Evolutionary conservation across 2,888 invertebrate genomes (phyloP), one percentile per base, ranked within the genome.

Genomic region (Acrobasis suavella): DNA sequence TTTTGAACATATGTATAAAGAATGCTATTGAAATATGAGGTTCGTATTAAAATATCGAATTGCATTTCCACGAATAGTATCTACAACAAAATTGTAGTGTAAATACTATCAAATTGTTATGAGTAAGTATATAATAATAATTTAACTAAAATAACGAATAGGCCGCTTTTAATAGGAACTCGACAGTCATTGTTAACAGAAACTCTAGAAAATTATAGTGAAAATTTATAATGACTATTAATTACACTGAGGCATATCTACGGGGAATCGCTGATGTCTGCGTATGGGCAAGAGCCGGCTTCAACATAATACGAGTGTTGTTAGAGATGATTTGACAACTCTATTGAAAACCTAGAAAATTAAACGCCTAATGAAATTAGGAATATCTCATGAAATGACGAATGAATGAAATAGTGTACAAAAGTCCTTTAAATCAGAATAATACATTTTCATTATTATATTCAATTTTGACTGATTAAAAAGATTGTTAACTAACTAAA

Each of bases 221-320:
- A 60, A 60, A 60, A 51, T 56, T 56, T 42, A 22, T 56, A 42
- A 60, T 39, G 38, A 51, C 60, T 60, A 60, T 60, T 42, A 56
- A 56, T 56, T 56, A 56, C 38, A 39, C 39, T 51, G 39, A 52
- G 39, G 51, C 60, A 38, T 37, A 76, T 65, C 72, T 77, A 75
- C 72, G 77, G 72, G 72, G 74, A 75, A 72, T 68, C 70, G 69
- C 62, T 74, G 73, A 78, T 75, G 76, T 79, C 73, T 52, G 50
- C 15, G 51, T 60, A 60, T 60, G 60, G 83, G 83, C 83, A 82
- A 83, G 82, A 81, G 72, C 75, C 70, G 83, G 81, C 82, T 76
- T 71, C 51, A 72, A 74, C 68, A 55, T 55, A 38, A 56, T 14
- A n/a, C 14, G 46, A 14, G 56, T 32, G n/a, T 22, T 52, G 52